These are phyloP conservation scores for Isoperla grammatica DNA, from an alignment of 2,888 invertebrate species.

Conservation along the genomic window DNA sequence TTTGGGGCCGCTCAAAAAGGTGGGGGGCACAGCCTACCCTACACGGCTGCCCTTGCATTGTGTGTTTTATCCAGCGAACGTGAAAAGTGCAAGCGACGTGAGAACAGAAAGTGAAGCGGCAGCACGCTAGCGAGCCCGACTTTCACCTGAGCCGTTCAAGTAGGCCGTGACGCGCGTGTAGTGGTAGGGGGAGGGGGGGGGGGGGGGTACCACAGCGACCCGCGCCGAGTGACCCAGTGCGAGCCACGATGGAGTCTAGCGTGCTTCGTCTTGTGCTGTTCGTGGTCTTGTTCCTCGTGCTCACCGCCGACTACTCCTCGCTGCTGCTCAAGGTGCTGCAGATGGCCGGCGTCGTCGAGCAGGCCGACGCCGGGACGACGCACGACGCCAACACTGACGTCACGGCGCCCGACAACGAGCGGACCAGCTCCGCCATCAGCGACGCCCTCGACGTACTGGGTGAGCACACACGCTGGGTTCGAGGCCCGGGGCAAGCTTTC, in stretches of 20 bases:
- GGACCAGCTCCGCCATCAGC: conserved; percentile 32
- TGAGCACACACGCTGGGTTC: too few species aligned
- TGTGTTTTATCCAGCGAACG: too few species aligned
- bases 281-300: conserved; percentile 49
- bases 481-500: too few species aligned
- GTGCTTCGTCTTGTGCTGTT: conserved; percentile 49
- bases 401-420: conserved; percentile 34
- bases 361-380: conserved; percentile 1
- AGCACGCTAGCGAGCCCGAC: too few species aligned
- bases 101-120: background rate
- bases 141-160: too few species aligned
- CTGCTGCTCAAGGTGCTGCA: conserved; percentile 41
- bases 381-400: conserved; percentile 35
- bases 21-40: too few species aligned
- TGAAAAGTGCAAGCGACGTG: too few species aligned
- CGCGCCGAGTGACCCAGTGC: background rate
- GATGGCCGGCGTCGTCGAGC: conserved; percentile 45
- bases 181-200: background rate
- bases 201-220: background rate
- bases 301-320: conserved; percentile 51
- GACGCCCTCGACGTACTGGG: conserved; percentile 16
- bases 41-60: too few species aligned
- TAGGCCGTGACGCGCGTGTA: background rate
- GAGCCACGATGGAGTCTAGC: conserved; percentile 34
- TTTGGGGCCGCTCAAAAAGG: too few species aligned